phyloP scores from a whole-genome alignment of 2,888 invertebrate genomes.

The Cephus runcator region DNA sequence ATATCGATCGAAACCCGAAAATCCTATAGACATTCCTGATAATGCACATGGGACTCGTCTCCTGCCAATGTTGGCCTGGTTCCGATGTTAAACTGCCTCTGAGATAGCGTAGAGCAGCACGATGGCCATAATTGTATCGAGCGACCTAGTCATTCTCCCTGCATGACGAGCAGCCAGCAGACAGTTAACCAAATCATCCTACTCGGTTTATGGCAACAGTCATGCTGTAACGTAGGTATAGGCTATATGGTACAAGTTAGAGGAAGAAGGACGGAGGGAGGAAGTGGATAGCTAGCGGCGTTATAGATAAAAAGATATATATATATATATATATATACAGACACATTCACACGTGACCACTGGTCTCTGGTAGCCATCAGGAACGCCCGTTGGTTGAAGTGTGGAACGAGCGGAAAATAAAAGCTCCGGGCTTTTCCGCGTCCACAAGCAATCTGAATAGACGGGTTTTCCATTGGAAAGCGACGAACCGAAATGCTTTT shows the following conservation, averaged over 20 bases:
- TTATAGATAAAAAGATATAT: background rate
- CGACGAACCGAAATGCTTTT: background rate
- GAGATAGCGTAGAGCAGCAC: conserved; percentile 32
- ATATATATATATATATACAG: background rate
- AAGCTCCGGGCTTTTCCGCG: background rate
- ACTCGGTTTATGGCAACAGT: conserved; percentile 10
- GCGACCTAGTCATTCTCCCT: conserved; percentile 40
- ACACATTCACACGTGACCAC: background rate
- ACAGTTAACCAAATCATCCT: conserved; percentile 39
- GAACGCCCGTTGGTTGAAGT: background rate
- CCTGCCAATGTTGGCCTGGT: conserved; percentile 50
- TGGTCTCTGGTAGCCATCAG: background rate
- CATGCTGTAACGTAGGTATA: background rate
- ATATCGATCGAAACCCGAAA: background rate
- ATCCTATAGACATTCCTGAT: background rate
- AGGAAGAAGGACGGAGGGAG: background rate
- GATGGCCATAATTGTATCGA: conserved; percentile 43
- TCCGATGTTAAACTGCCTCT: conserved; percentile 50
- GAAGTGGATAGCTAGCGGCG: background rate
- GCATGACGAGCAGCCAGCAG: conserved; percentile 38
- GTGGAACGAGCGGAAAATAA: background rate
- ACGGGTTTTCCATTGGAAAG: background rate
- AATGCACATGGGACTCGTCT: conserved; percentile 1
- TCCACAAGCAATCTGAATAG: background rate
- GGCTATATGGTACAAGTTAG: background rate